phyloP scores from a whole-genome alignment of 1,140 invertebrate species.

The Lepidostoma basale region DNA sequence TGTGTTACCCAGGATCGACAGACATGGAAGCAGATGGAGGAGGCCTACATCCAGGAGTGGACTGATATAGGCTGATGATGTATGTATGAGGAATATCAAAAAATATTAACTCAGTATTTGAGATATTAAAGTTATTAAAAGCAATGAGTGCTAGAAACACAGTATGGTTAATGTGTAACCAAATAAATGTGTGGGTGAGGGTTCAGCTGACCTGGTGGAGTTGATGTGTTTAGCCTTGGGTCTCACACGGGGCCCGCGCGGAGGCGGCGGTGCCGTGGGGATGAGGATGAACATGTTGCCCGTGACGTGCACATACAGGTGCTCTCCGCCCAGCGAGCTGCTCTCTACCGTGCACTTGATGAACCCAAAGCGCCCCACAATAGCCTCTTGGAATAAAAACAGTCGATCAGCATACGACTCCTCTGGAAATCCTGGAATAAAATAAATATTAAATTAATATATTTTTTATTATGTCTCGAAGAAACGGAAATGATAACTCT shows the following conservation, averaged over 20 bases:
- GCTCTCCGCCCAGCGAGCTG: conserved; percentile 59
- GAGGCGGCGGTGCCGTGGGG: conserved; percentile 62
- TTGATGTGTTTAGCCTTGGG: conserved; percentile 56
- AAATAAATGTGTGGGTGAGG: neutral
- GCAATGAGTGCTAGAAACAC: no score
- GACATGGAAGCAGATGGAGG: no score
- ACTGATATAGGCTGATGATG: no score
- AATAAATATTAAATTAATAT: conserved; percentile 21
- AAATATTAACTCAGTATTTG: no score
- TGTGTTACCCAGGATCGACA: no score
- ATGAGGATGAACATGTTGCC: conserved; percentile 95
- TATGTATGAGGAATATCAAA: no score
- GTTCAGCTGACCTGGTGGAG: conserved; percentile 55
- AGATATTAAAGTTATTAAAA: no score
- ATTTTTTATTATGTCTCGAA: neutral
- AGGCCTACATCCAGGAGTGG: no score
- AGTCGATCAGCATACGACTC: conserved; percentile 76
- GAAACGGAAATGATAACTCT: no score
- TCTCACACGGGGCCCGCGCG: conserved; percentile 50
- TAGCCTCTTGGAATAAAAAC: conserved; percentile 84
- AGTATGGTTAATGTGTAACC: no score
- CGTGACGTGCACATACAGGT: conserved; percentile 85
- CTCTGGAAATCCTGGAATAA: conserved; percentile 74
- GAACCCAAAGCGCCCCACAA: conserved; percentile 85
- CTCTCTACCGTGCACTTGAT: conserved; percentile 75